phyloP scores from a whole-genome alignment of 2,888 invertebrate species.

The Synergus laeviventris region DNA sequence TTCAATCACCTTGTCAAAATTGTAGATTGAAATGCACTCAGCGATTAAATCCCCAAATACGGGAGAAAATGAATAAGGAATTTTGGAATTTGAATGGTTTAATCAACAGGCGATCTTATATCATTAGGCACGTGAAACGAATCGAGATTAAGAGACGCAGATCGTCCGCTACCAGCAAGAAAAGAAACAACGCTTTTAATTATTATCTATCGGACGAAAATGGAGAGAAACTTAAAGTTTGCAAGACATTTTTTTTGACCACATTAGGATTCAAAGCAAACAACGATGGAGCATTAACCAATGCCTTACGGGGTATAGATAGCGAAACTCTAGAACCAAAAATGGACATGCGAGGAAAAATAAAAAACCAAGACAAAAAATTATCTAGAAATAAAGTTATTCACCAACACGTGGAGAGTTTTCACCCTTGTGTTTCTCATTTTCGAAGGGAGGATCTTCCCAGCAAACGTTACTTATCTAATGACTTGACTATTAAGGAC shows the following conservation, averaged over 20 bases:
- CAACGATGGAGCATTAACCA: conserved; percentile 19
- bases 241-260: conserved; percentile 42
- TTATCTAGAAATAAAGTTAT: conserved; percentile 8
- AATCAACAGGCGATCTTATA: conserved; percentile 2
- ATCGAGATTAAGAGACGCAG: conserved; percentile 23
- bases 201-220: background rate
- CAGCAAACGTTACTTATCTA: conserved; percentile 41
- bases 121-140: conserved; percentile 25
- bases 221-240: conserved; percentile 14
- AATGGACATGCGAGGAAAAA: conserved; percentile 35
- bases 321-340: conserved; percentile 21
- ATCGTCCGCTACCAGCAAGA: background rate
- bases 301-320: conserved; percentile 10
- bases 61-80: conserved; percentile 15
- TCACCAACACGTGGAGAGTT: conserved; percentile 41
- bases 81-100: conserved; percentile 26
- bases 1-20: background rate
- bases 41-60: background rate
- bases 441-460: conserved; percentile 43
- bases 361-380: background rate
- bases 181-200: conserved; percentile 27
- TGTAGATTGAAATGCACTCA: conserved; percentile 20
- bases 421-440: conserved; percentile 45
- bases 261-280: conserved; percentile 39
- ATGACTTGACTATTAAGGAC: conserved; percentile 42